Base-by-base conservation (phyloP, 2,113 vertebrate genomes). In the Bos indicus region DNA sequence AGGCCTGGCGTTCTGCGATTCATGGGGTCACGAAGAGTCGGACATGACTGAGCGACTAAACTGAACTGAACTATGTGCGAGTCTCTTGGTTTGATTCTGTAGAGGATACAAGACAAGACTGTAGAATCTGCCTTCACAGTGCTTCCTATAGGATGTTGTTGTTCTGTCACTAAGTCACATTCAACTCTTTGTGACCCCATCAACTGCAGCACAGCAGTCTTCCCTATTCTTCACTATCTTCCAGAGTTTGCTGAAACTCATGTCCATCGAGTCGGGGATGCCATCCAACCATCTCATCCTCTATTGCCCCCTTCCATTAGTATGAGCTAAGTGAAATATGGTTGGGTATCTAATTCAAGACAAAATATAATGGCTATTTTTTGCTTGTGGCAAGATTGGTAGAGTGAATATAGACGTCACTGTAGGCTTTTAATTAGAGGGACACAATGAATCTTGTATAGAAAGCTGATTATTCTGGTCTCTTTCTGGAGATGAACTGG, bases 381-480 rank as follows among this genome's bases (percentile, higher is more conserved):
- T 74, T 36, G 60, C 67, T 74, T 40, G 30, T 6, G 25, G 64
- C 33, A 95, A 86, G 17, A 71, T 89, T 88, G 40, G 36, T 62
- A 30, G 23, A 85, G 15, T 23, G 60, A 59, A 89, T 89, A 17
- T 84, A 26, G 6, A 13, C 16, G 12, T 85, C 10, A 81, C 7
- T 71, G 8, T 48, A 51, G n/a, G 15, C 85, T 94, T 57, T 94
- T 85, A 57, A 84, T 71, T 52, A 91, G 59, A 96, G 19, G 25
- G 54, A 74, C 52, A 64, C n/a, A 30, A 40, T 88, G 64, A 67
- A 74, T 59, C 30, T 86, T 95, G 80, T 60, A 17, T 71, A 71
- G 10, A 60, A 60, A 90, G 83, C 52, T 80, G 25, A 90, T 90
- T 96, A 56, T 96, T 96, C 71, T 96, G 40, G 19, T 56, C 26